Conservation (phyloP, 2,888 invertebrate species). For the Tuberolachnus salignus region DNA sequence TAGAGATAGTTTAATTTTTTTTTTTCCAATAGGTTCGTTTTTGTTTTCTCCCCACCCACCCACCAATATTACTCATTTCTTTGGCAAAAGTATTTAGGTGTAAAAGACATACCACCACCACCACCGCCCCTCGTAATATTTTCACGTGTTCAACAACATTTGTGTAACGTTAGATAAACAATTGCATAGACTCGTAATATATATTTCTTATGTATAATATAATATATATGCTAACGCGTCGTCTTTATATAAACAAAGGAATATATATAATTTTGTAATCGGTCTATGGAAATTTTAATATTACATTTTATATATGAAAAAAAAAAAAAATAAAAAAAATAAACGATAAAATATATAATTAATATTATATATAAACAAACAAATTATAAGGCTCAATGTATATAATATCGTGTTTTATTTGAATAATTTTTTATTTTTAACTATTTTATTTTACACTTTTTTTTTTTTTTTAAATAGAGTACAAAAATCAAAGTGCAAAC, state of each 20-base stretch:
- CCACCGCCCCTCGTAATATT: too few species aligned
- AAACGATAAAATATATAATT: constrained; percentile 13
- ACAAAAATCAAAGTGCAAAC: constrained; percentile 55
- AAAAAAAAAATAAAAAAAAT: not conserved
- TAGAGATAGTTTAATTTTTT: too few species aligned
- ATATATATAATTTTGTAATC: constrained; percentile 22
- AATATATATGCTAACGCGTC: not conserved
- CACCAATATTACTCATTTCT: constrained; percentile 19
- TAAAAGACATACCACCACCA: too few species aligned
- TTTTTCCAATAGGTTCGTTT: too few species aligned
- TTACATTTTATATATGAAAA: constrained; percentile 10
- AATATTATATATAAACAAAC: constrained; percentile 22
- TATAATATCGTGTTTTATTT: constrained; percentile 34
- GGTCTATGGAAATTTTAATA: constrained; percentile 33
- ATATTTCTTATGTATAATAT: not conserved
- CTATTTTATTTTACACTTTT: constrained; percentile 25
- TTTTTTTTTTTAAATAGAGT: constrained; percentile 44
- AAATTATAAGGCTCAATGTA: constrained; percentile 51
- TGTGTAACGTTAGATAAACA: constrained; percentile 21
- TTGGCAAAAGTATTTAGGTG: too few species aligned
- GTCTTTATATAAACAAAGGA: not conserved
- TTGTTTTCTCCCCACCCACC: constrained; percentile 15
- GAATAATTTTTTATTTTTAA: constrained; percentile 47
- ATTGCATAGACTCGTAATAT: constrained; percentile 26
- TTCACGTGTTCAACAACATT: constrained; percentile 52